These are phyloP conservation scores for Corydoras sp. DNA, from an alignment of 2,113 vertebrate genomes.

Conservation along the genomic window DNA sequence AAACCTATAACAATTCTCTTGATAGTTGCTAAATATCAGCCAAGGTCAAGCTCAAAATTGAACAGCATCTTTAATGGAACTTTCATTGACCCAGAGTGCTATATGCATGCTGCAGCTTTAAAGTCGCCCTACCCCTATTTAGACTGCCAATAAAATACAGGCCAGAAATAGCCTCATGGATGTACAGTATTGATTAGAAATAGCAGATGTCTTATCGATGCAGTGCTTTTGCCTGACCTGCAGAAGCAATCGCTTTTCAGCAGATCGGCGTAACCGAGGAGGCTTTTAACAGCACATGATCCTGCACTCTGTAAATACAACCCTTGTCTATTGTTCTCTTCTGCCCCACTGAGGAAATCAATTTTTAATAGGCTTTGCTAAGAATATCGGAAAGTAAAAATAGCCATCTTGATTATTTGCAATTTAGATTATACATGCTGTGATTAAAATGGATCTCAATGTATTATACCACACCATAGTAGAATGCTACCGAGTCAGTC, in stretches of 20 bases:
- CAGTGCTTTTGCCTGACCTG: neutral
- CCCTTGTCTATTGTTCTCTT: neutral
- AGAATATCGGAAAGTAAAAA: too few relatives aligned
- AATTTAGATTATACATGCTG: too few relatives aligned
- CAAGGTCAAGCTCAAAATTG: neutral
- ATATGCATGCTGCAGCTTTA: neutral
- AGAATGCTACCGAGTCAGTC: too few relatives aligned
- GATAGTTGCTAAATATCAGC: neutral
- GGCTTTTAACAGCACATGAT: conserved; percentile 24
- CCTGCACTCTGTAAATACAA: conserved; percentile 16
- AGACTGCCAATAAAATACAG: conserved; percentile 16
- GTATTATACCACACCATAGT: too few relatives aligned
- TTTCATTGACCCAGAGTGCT: conserved; percentile 4
- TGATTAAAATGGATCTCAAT: too few relatives aligned
- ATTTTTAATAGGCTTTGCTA: neutral
- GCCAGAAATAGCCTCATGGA: conserved; percentile 32
- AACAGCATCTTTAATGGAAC: neutral
- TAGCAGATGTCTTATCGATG: conserved; percentile 15
- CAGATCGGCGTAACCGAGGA: conserved; percentile 17
- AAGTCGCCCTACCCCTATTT: neutral
- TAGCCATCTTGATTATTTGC: too few relatives aligned
- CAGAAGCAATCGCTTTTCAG: conserved; percentile 22
- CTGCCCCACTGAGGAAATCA: neutral
- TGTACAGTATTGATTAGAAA: conserved; percentile 35
- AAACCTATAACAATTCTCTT: neutral